A percentile compares a stretch with the other conserved stretches of the same genome.
Evolutionary conservation across 2,113 vertebrate species (phyloP).

Genomic region (Corythoichthys intestinalis): DNA sequence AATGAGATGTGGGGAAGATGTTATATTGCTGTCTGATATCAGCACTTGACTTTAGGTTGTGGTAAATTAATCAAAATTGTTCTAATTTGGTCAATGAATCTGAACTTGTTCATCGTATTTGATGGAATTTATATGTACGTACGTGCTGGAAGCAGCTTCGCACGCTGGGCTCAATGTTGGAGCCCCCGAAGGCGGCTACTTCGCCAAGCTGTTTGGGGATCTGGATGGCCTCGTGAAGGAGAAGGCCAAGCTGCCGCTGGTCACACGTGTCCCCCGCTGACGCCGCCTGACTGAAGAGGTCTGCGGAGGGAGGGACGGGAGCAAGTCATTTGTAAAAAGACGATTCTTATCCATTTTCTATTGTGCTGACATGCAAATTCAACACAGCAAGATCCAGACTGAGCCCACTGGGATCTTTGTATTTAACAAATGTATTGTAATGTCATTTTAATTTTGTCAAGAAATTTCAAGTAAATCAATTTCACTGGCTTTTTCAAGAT

Average conservation of each 20-base stretch:
- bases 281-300: conserved; percentile 89
- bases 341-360: neutral
- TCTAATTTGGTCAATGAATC: too few relatives aligned
- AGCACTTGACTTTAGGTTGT: conserved; percentile 1
- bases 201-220: conserved; percentile 93
- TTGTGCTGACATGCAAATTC: neutral
- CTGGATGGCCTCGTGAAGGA: conserved; percentile 94
- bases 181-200: conserved; percentile 93
- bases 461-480: too few relatives aligned
- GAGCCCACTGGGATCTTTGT: too few relatives aligned
- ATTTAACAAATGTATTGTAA: too few relatives aligned
- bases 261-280: conserved; percentile 88
- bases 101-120: too few relatives aligned
- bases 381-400: too few relatives aligned
- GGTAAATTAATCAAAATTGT: too few relatives aligned
- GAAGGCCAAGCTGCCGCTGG: conserved; percentile 89
- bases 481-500: too few relatives aligned
- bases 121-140: conserved; percentile 32
- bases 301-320: conserved; percentile 55
- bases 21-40: neutral
- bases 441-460: too few relatives aligned
- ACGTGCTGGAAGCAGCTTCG: conserved; percentile 97
- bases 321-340: neutral
- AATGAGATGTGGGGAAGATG: neutral
- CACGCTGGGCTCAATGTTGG: conserved; percentile 96